Conservation (phyloP, 1,140 invertebrate genomes). For the Chironomus tepperi region DNA sequence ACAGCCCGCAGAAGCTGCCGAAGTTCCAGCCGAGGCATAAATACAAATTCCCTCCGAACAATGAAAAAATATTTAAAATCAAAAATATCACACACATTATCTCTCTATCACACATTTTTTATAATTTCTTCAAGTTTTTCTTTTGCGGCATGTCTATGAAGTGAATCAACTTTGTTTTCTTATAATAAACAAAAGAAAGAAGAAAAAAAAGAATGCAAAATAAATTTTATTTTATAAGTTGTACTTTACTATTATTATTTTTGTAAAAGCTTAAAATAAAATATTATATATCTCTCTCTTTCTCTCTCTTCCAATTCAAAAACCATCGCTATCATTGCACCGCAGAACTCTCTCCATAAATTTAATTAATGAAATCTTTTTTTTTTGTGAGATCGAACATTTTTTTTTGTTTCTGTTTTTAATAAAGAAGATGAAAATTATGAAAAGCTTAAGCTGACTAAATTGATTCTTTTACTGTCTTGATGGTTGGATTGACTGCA, state of each 20-base stretch:
- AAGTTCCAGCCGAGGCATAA: constrained; percentile 1
- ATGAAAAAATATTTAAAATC: background rate
- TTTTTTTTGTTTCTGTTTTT: background rate
- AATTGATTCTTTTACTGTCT: too few relatives aligned
- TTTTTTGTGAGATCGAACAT: background rate
- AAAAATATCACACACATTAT: background rate
- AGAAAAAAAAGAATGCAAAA: background rate
- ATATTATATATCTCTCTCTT: too few relatives aligned
- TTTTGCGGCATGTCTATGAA: background rate
- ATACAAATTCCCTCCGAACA: background rate
- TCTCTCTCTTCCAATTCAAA: background rate
- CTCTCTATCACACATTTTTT: background rate
- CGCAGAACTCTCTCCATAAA: background rate
- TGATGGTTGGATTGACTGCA: too few relatives aligned
- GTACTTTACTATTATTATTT: background rate
- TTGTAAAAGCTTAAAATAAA: constrained; percentile 15
- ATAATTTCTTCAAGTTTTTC: background rate
- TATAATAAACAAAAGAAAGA: background rate
- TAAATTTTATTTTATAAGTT: constrained; percentile 4
- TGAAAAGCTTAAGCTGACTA: too few relatives aligned
- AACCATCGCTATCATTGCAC: background rate
- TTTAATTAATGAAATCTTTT: background rate
- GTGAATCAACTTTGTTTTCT: background rate
- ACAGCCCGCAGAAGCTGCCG: background rate
- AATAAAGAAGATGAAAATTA: background rate